Evolutionary conservation across 2,797 vertebrate species (phyloP).

Genomic region (Semotilus atromaculatus): DNA sequence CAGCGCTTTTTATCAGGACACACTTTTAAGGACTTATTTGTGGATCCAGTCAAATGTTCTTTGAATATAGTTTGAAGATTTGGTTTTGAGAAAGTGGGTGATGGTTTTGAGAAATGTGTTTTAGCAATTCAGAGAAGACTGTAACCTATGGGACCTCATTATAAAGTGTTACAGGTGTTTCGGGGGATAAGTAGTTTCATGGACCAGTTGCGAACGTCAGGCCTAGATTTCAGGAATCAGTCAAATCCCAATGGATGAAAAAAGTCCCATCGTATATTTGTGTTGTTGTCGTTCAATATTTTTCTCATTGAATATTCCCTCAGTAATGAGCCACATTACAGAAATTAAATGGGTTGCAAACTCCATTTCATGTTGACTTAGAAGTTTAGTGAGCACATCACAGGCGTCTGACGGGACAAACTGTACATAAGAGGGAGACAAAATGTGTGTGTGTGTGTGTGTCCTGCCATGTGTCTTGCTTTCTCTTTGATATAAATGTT

Average conservation of each 20-base stretch:
- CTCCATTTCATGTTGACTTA: conserved; percentile 29
- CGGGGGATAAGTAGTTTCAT: neutral
- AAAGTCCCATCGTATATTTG: neutral
- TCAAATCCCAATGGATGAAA: neutral
- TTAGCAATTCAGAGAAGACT: too few species aligned
- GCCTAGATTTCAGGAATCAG: neutral
- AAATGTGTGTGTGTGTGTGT: too few species aligned
- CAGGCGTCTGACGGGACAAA: neutral
- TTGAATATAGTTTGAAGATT: too few species aligned
- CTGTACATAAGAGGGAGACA: neutral
- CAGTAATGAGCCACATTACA: conserved; percentile 15
- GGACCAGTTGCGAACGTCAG: neutral
- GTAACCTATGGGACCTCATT: neutral
- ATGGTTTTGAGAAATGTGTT: too few species aligned
- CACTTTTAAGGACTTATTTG: too few species aligned
- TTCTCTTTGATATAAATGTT: conserved; percentile 9
- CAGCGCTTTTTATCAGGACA: too few species aligned
- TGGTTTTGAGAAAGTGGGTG: too few species aligned
- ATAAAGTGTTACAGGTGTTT: neutral
- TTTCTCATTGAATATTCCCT: conserved; percentile 9
- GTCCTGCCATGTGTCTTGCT: neutral
- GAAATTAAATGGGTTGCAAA: conserved; percentile 47
- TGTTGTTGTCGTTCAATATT: conserved; percentile 14
- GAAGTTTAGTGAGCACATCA: conserved; percentile 6
- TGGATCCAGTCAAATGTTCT: too few species aligned